These are phyloP conservation scores for Bombus breviceps DNA, from an alignment of 1,140 invertebrate species.

Conservation along the genomic window DNA sequence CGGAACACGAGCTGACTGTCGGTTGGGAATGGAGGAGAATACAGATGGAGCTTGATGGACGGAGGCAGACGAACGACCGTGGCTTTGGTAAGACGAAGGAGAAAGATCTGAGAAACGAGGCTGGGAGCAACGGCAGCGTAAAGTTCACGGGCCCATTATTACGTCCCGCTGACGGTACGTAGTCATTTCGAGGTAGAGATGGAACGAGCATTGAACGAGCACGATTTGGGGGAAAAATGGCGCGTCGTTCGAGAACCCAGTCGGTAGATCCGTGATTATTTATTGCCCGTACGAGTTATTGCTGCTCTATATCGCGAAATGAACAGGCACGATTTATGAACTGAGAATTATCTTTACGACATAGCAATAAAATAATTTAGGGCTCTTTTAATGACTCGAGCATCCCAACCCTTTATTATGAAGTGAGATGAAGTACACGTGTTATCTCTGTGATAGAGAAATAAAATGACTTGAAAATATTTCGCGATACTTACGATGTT, in stretches of 20 bases:
- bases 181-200: slow-evolving; percentile 35
- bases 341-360: neutral
- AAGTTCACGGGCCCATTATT: slow-evolving; percentile 70
- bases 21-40: slow-evolving; percentile 16
- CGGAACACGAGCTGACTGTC: slow-evolving; percentile 1
- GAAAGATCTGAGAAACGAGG: slow-evolving; percentile 26
- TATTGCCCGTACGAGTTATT: slow-evolving; percentile 47
- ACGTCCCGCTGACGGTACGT: slow-evolving; percentile 55
- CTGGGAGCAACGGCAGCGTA: slow-evolving; percentile 63
- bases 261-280: slow-evolving; percentile 57
- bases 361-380: neutral
- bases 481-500: no score
- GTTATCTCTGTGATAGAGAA: neutral
- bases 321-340: neutral
- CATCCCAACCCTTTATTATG: neutral
- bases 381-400: neutral
- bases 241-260: slow-evolving; percentile 38
- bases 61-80: slow-evolving; percentile 1
- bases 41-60: slow-evolving; percentile 1
- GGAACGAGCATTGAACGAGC: neutral
- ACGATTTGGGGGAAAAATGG: slow-evolving; percentile 23
- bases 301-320: slow-evolving; percentile 12
- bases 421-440: neutral
- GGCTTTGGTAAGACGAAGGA: slow-evolving; percentile 30
- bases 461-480: neutral